Evolutionary conservation across 2,888 invertebrate genomes (phyloP), one percentile per base, ranked within the genome.

Genomic region (Labia minor): DNA sequence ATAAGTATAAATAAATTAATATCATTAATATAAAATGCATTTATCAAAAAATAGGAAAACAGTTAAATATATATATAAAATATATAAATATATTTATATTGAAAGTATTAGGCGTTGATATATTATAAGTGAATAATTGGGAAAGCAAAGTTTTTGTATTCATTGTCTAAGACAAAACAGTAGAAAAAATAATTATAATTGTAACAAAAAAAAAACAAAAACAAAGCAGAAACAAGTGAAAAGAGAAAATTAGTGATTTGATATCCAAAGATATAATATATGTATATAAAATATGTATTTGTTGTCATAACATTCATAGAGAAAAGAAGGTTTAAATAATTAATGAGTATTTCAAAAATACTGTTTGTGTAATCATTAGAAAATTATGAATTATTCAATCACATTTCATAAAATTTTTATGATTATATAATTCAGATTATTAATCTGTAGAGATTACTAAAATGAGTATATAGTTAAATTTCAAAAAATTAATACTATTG

Each of bases 1-100:
- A 49, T 49, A 49, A 49, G 49, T 49, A 49, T 49, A 49, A 49
- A 49, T 49, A 49, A 49, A 49, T 49, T 49, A 49, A 49, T 49
- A 49, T 49, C 49, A 49, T 49, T 49, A 33, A n/a, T n/a, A 49
- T n/a, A 49, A 49, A 49, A 49, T 49, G 49, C 49, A 49, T 49
- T 49, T 49, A n/a, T 26, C 26, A 11, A 49, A 49, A 49, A 49
- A 49, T 49, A 49, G 49, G 49, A 49, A 49, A 49, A 49, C 49
- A 16, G 49, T 49, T n/a, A n/a, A 49, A 49, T 49, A 49, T 26
- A 49, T 49, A n/a, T n/a, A n/a, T n/a, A n/a, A n/a, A n/a, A n/a
- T n/a, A n/a, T n/a, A n/a, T n/a, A n/a, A n/a, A n/a, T n/a, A n/a
- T n/a, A 49, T 49, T 49, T n/a, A 49, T 49, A 49, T 3, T 49